A percentile compares a stretch with the other conserved stretches of the same genome.
Evolutionary conservation across 2,797 vertebrate species (phyloP).

Genomic region (Danio aesculapii): DNA sequence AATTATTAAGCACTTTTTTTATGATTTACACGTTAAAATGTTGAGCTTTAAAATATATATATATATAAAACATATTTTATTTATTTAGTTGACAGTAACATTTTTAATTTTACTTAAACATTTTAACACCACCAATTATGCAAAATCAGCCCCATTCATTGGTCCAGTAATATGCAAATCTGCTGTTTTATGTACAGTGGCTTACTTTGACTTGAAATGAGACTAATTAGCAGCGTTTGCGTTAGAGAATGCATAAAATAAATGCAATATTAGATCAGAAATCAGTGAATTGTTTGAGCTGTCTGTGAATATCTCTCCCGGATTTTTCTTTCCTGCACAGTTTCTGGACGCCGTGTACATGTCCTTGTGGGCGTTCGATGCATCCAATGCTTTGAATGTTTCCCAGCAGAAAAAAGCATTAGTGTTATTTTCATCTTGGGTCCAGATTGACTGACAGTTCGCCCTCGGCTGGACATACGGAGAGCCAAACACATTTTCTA

Average conservation of each 20-base stretch:
- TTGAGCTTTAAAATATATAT: no score
- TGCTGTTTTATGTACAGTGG: neutral
- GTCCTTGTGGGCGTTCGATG: conserved; percentile 19
- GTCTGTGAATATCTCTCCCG: neutral
- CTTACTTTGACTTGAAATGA: neutral
- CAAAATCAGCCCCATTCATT: no score
- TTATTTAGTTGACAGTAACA: no score
- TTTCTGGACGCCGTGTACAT: neutral
- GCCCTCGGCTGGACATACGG: neutral
- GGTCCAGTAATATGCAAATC: neutral
- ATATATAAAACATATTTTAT: no score
- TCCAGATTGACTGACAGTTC: neutral
- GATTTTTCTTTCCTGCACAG: conserved; percentile 4
- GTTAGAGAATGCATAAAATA: neutral
- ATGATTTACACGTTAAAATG: no score
- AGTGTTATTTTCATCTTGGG: neutral
- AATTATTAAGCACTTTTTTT: no score
- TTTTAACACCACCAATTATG: no score
- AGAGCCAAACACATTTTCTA: conserved; percentile 3
- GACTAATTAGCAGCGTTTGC: neutral
- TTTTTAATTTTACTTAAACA: no score
- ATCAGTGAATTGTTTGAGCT: neutral
- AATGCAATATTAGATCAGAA: neutral
- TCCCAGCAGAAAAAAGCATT: neutral
- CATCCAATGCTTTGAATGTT: neutral